Evolutionary conservation across 2,113 vertebrate genomes (phyloP), one percentile per base, ranked within the genome.

Genomic region (Mugil cephalus): DNA sequence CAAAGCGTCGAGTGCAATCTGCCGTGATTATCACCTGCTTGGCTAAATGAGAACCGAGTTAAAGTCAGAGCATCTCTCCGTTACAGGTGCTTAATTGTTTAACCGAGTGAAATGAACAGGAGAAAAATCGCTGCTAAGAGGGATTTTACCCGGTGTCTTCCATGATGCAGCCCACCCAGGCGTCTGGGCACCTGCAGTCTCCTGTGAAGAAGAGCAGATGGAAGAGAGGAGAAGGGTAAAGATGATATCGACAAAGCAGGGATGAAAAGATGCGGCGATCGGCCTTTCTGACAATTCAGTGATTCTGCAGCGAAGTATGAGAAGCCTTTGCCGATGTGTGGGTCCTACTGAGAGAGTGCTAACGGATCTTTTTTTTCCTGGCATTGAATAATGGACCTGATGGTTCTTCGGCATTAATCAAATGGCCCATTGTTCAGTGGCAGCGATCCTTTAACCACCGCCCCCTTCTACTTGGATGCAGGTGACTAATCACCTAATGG

Each of bases 91-190:
- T 75, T 51, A 35, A 59, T 51, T 60, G 55, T 74, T 50, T 71
- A 83, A 78, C 62, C 30, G 58, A 74, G 65, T 60, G 48, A 84
- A 84, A 74, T 48, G 15, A 82, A 53, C 3, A 4, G 30, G 56
- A 4, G 36, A 54, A 51, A n/a, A 79, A 69, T 61, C 1, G 7
- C 48, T 55, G 63, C 36, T 43, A 17, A 30, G 48, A 51, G 61
- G 15, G 35, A 54, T 30, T 93, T 93, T 94, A 99, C 97, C 97
- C 97, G 0, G 96, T 98, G 88, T 99, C 97, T 69, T 99, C 96
- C 97, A 98, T 98, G 90, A 98, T 98, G 65, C 97, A 99, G 45
- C 97, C 97, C 78, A 96, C 93, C 97, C 97, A 99, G n/a, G 87
- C 52, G 39, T 99, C 96, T 0, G 97, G 96, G 75, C 96, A 98